Conservation (phyloP, 92 coral and sea anemone genomes). For the Actinostola sp. region DNA sequence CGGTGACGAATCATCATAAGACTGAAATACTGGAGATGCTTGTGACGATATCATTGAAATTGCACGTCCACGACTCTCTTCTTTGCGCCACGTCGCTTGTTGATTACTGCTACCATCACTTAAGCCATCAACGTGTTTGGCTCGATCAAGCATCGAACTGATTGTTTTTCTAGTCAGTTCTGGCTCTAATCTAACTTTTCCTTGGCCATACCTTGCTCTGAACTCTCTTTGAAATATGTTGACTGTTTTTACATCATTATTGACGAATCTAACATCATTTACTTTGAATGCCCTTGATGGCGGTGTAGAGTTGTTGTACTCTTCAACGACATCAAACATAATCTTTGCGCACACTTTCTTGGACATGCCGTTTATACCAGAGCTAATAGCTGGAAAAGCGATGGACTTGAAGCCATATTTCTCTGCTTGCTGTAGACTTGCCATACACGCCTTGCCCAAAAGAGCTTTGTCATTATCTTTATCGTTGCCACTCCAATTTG, state of each 20-base stretch:
- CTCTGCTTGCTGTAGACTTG: conserved; percentile 32
- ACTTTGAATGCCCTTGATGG: conserved; percentile 6
- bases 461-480: conserved; percentile 4
- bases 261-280: conserved; percentile 62
- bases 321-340: conserved; percentile 52
- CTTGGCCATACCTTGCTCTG: conserved; percentile 38
- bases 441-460: conserved; percentile 38
- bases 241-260: conserved; percentile 44
- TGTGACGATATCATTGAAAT: too few species aligned
- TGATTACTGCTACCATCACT: too few species aligned
- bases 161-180: background rate
- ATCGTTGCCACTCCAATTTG: conserved; percentile 39
- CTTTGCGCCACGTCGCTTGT: too few species aligned
- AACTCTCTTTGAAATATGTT: conserved; percentile 50
- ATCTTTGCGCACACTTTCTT: conserved; percentile 69
- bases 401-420: conserved; percentile 42
- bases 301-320: conserved; percentile 2
- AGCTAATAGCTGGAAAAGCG: conserved; percentile 76
- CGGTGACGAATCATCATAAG: too few species aligned
- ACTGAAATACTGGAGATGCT: too few species aligned
- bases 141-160: background rate
- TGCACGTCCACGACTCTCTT: too few species aligned
- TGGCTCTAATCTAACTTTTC: background rate
- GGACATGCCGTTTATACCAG: conserved; percentile 74
- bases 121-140: background rate